A percentile compares a stretch with the other conserved stretches of the same genome.
Evolutionary conservation across 2,797 vertebrate species (phyloP).

Genomic region (Mus spretus): DNA sequence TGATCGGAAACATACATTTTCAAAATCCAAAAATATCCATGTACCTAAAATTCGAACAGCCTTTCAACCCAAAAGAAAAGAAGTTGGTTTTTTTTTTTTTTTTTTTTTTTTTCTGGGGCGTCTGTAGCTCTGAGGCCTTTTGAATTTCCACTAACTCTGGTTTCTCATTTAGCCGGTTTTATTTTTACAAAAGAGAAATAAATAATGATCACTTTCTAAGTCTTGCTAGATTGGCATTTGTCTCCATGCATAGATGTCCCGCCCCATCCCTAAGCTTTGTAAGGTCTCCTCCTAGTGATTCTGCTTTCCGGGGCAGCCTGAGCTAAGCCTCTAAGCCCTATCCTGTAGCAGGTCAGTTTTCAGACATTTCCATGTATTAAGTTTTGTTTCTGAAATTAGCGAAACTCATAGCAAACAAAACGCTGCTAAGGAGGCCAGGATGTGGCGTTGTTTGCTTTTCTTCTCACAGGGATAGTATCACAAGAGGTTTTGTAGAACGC

Average conservation of each 20-base stretch:
- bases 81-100: too few species aligned
- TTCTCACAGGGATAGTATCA: constrained; percentile 21
- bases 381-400: neutral
- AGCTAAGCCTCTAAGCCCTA: neutral
- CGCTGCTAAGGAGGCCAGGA: neutral
- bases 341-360: neutral
- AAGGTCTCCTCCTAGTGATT: neutral
- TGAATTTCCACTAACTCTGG: neutral
- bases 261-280: rapidly evolving
- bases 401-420: neutral
- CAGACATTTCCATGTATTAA: neutral
- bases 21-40: neutral
- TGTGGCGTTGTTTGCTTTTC: constrained; percentile 1
- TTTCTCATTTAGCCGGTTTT: neutral
- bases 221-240: neutral
- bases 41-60: constrained; percentile 56
- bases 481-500: constrained; percentile 5
- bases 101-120: neutral
- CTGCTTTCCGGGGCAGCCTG: neutral
- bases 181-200: constrained; percentile 18
- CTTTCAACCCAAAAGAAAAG: neutral
- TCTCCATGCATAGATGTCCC: neutral
- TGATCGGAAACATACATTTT: neutral
- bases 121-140: neutral
- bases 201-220: neutral